phyloP scores from a whole-genome alignment of 37 sponge, comb jelly and placozoan genomes.

The Crambe crambe region DNA sequence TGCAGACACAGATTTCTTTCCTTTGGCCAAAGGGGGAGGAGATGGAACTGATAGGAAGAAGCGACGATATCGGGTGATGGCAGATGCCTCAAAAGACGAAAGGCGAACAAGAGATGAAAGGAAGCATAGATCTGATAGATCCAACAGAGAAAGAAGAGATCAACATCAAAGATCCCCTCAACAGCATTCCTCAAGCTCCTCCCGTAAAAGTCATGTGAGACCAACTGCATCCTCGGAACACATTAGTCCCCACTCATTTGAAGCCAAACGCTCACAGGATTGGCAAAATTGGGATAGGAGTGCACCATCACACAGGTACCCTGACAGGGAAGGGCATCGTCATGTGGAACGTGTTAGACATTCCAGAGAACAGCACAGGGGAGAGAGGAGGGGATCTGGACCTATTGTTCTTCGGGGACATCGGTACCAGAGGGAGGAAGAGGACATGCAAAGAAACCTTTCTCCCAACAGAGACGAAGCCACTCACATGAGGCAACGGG shows the following conservation, averaged over 20 bases:
- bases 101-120: not conserved
- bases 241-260: not conserved
- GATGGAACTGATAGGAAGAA: not conserved
- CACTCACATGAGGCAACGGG: not conserved
- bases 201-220: not conserved
- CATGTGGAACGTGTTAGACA: not conserved
- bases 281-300: not conserved
- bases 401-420: too few species aligned
- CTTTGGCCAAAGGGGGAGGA: not conserved
- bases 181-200: not conserved
- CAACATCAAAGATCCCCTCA: not conserved
- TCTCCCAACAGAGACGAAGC: too few species aligned
- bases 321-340: too few species aligned
- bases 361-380: not conserved
- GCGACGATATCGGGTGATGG: not conserved
- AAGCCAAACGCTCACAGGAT: not conserved
- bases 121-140: not conserved
- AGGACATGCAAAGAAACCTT: too few species aligned
- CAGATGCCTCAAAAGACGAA: not conserved
- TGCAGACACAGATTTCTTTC: not conserved
- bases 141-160: not conserved
- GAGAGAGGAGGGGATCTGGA: not conserved
- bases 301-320: not conserved
- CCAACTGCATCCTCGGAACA: not conserved
- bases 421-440: too few species aligned